Evolutionary conservation across 2,888 invertebrate genomes (phyloP).

Genomic region (Hecatera dysodea): DNA sequence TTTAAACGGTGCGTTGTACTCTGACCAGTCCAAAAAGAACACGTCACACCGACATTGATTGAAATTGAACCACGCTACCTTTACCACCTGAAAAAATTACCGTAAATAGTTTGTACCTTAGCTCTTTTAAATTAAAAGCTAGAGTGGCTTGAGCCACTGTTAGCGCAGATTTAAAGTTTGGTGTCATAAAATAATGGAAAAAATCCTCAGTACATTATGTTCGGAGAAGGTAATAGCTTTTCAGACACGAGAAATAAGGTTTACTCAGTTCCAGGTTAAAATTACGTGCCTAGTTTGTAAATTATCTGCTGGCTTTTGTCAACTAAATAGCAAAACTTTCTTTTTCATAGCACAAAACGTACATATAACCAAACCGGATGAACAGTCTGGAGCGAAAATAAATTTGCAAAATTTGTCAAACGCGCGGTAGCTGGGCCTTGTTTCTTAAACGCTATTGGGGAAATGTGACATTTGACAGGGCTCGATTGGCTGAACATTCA

Average conservation of each 20-base stretch:
- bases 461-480: too few species aligned
- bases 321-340: background rate
- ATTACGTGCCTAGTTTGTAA: background rate
- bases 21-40: slow-evolving; percentile 85
- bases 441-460: too few species aligned
- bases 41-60: slow-evolving; percentile 82
- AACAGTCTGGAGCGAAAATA: background rate
- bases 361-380: background rate
- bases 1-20: slow-evolving; percentile 80
- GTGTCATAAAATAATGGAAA: background rate
- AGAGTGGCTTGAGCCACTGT: background rate
- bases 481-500: too few species aligned
- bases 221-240: background rate
- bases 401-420: too few species aligned
- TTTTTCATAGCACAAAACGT: background rate
- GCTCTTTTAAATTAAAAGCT: background rate
- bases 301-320: background rate
- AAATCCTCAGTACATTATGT: background rate
- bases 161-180: background rate
- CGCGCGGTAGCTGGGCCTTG: too few species aligned
- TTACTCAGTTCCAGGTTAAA: background rate
- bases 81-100: slow-evolving; percentile 72
- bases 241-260: background rate
- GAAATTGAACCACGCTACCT: slow-evolving; percentile 81
- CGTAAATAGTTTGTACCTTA: background rate